Base-by-base conservation (phyloP, 2,888 invertebrate species). In the Sinotaia quadrata region DNA sequence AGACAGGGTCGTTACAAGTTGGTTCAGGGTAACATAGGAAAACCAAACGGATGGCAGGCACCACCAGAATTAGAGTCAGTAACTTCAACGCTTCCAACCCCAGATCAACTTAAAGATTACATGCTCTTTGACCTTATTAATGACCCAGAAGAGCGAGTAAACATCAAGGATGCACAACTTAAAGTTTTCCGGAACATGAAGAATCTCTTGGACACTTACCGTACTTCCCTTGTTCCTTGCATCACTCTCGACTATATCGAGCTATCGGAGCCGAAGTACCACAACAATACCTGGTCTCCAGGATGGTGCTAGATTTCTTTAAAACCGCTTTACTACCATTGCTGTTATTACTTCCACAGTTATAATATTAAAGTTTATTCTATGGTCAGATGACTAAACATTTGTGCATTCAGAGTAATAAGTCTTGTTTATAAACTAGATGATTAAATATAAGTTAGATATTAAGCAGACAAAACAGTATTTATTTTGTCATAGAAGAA, bases 271-370 rank as follows among this genome's bases (percentile, higher is more conserved):
- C 56, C 56, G 33, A 33, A 12, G 10, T 4, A 56, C 18, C 58
- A 58, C 57, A 69, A 69, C 57, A 58, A 34, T 27, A n/a, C 58
- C 27, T 58, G 69, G 58, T 69, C 57, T 44, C 62, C 69, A 49
- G 36, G 63, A 27, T 54, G 58, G 60, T 60, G 67, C 33, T 56
- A n/a, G n/a, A n/a, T n/a, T n/a, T n/a, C n/a, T n/a, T n/a, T n/a
- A n/a, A n/a, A n/a, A n/a, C n/a, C n/a, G n/a, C n/a, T n/a, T n/a
- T n/a, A n/a, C n/a, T n/a, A n/a, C n/a, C n/a, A n/a, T n/a, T n/a
- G n/a, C n/a, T n/a, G n/a, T n/a, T n/a, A n/a, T n/a, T n/a, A n/a
- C n/a, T n/a, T n/a, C n/a, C n/a, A n/a, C n/a, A n/a, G n/a, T n/a
- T n/a, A n/a, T n/a, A n/a, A n/a, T n/a, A n/a, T n/a, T n/a, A n/a